These are phyloP conservation scores for Drosophila stalkeri DNA, from an alignment of 2,888 invertebrate genomes.

Conservation along the genomic window DNA sequence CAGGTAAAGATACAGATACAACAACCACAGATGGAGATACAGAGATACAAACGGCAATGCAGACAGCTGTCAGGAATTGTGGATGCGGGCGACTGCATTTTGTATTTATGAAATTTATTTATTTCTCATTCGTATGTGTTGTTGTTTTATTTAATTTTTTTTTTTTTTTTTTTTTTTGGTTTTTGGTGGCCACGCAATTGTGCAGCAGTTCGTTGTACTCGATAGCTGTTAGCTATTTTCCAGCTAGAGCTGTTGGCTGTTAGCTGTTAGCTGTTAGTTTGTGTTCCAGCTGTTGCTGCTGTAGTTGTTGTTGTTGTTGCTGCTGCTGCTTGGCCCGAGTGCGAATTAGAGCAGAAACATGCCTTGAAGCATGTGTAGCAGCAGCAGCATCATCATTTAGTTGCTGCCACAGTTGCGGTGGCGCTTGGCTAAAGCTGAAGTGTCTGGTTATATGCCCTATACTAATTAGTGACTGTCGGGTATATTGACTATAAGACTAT, in stretches of 20 bases:
- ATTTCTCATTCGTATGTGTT: slow-evolving; percentile 10
- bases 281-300: slow-evolving; percentile 2
- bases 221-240: slow-evolving; percentile 12
- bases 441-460: slow-evolving; percentile 38
- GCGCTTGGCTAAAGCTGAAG: slow-evolving; percentile 24
- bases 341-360: slow-evolving; percentile 83
- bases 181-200: slow-evolving; percentile 75
- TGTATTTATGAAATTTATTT: slow-evolving; percentile 69
- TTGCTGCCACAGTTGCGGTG: slow-evolving; percentile 33
- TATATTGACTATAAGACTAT: not conserved
- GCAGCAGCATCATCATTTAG: slow-evolving; percentile 36
- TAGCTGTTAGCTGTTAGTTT: slow-evolving; percentile 18
- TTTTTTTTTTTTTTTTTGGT: slow-evolving; percentile 18
- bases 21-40: slow-evolving; percentile 1
- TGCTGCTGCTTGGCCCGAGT: slow-evolving; percentile 74
- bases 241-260: slow-evolving; percentile 15
- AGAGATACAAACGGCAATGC: slow-evolving; percentile 17
- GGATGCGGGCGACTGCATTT: slow-evolving; percentile 75
- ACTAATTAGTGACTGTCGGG: not conserved
- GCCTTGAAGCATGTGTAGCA: slow-evolving; percentile 74
- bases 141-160: no score
- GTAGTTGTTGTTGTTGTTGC: slow-evolving; percentile 1
- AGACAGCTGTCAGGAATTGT: slow-evolving; percentile 48
- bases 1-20: slow-evolving; percentile 13
- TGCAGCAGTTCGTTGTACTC: slow-evolving; percentile 69